These are phyloP conservation scores for Poecilia gillii DNA, from an alignment of 2,797 vertebrate species.

Conservation along the genomic window DNA sequence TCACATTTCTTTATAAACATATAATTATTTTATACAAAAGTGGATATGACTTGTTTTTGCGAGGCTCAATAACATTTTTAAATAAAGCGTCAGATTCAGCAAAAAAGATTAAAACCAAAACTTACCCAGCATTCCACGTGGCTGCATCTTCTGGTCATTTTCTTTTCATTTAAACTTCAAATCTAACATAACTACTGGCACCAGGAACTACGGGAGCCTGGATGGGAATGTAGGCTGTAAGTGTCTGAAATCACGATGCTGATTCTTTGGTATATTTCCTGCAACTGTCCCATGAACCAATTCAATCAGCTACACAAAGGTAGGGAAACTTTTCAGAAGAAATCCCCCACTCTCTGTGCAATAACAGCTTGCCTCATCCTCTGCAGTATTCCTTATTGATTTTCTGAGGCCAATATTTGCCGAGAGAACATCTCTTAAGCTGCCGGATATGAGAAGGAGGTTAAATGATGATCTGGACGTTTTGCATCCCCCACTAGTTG, in stretches of 20 bases:
- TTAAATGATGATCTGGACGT: constrained; percentile 63
- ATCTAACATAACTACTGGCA: neutral
- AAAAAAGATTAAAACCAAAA: neutral
- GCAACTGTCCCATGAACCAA: neutral
- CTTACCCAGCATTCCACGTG: neutral
- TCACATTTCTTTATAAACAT: neutral
- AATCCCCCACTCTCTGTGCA: constrained; percentile 30
- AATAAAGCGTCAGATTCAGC: neutral
- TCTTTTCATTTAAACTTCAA: neutral
- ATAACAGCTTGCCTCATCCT: constrained; percentile 34
- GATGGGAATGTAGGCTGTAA: neutral
- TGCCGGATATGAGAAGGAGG: constrained; percentile 54
- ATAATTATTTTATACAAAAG: neutral
- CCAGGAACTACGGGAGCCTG: neutral
- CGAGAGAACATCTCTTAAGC: constrained; percentile 55
- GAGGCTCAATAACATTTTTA: neutral
- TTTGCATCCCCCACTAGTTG: constrained; percentile 53
- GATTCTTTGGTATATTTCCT: neutral
- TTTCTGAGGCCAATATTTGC: constrained; percentile 58
- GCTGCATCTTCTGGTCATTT: neutral
- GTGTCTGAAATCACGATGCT: neutral
- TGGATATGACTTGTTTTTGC: neutral
- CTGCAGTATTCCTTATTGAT: constrained; percentile 46
- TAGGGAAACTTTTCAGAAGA: constrained; percentile 28
- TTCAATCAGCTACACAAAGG: neutral